These are phyloP conservation scores for Ceratothoa steindachneri DNA, from an alignment of 2,888 invertebrate genomes.

Conservation along the genomic window DNA sequence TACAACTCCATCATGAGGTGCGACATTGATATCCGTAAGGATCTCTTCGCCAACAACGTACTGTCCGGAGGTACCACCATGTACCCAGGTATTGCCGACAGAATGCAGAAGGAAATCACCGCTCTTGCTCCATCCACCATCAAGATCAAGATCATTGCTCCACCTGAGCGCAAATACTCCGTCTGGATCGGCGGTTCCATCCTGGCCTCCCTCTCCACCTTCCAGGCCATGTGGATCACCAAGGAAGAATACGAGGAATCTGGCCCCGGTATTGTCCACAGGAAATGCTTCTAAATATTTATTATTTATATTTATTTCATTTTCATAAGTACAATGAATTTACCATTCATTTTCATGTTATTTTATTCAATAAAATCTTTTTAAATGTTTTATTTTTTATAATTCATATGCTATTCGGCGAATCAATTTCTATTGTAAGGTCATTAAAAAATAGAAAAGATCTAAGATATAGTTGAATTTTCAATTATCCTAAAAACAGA, in stretches of 20 bases:
- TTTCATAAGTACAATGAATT: neutral
- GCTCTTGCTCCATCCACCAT: conserved; percentile 50
- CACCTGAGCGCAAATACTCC: conserved; percentile 51
- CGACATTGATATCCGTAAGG: conserved; percentile 34
- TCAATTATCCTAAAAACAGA: too few relatives aligned
- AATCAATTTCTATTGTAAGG: too few relatives aligned
- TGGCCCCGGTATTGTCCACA: conserved; percentile 49
- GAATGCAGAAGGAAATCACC: conserved; percentile 48
- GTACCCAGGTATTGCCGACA: conserved; percentile 45
- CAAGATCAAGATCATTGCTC: conserved; percentile 51
- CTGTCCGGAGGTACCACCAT: conserved; percentile 44
- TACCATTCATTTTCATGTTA: neutral
- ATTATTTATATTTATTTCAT: neutral
- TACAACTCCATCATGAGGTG: conserved; percentile 34
- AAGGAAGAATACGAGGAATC: conserved; percentile 49
- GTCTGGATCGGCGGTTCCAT: conserved; percentile 52
- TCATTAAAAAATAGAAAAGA: too few relatives aligned
- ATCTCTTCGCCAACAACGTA: conserved; percentile 53
- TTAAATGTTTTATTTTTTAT: neutral
- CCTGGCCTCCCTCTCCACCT: conserved; percentile 49
- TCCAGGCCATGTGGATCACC: conserved; percentile 48
- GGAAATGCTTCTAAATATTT: conserved; percentile 48
- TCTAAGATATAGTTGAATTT: too few relatives aligned
- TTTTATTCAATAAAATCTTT: neutral
- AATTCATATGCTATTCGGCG: neutral